Conservation (phyloP, 2,797 vertebrate species). For the Hyperoplus immaculatus region DNA sequence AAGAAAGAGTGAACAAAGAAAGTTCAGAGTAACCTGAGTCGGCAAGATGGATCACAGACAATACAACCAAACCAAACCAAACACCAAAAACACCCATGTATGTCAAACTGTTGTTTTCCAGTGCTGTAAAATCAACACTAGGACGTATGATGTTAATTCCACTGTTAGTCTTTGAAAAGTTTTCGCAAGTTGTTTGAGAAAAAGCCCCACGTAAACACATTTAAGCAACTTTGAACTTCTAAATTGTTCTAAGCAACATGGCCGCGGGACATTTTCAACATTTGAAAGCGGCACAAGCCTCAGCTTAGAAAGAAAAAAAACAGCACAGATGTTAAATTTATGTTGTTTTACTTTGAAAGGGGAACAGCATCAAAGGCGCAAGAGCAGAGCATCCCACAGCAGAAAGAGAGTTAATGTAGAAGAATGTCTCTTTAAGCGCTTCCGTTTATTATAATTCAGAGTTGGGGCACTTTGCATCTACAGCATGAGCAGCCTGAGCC, state of each 20-base stretch:
- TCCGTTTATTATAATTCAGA: conserved; percentile 30
- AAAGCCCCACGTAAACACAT: conserved; percentile 53
- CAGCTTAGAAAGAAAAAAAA: conserved; percentile 49
- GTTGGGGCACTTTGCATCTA: conserved; percentile 40
- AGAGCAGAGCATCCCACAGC: conserved; percentile 48
- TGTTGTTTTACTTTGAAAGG: conserved; percentile 74
- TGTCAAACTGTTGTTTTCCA: conserved; percentile 63
- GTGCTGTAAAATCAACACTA: conserved; percentile 26
- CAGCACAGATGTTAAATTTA: conserved; percentile 60
- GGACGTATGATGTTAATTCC: conserved; percentile 51
- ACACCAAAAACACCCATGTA: conserved; percentile 27
- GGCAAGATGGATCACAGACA: conserved; percentile 37
- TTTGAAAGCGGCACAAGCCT: conserved; percentile 52
- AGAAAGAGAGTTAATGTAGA: conserved; percentile 59
- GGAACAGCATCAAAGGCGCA: conserved; percentile 67
- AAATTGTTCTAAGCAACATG: conserved; percentile 67
- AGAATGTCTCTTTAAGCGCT: conserved; percentile 67
- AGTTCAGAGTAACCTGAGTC: conserved; percentile 35
- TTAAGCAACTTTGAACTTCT: conserved; percentile 72
- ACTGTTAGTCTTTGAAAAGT: conserved; percentile 66
- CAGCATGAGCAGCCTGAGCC: conserved; percentile 11
- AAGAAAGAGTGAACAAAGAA: conserved; percentile 4
- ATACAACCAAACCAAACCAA: conserved; percentile 23
- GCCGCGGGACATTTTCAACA: conserved; percentile 58
- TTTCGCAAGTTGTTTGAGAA: conserved; percentile 42